Base-by-base conservation (phyloP, 37 sponge, comb jelly and placozoan genomes). In the Halichondria panicea region DNA sequence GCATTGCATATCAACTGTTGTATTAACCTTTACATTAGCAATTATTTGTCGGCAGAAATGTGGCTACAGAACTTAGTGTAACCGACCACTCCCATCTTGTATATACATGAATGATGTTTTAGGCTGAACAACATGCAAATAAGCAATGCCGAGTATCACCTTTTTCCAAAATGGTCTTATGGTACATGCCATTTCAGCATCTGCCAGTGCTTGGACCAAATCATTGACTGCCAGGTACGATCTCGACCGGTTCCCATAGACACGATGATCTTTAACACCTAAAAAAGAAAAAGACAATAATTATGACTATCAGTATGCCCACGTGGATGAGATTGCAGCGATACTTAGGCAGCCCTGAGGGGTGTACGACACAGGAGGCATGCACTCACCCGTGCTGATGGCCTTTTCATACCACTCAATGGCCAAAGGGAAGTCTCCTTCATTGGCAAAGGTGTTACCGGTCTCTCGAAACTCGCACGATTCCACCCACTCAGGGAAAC, bases 111-210 rank as follows among this genome's bases (percentile, higher is more conserved):
- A 48, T 48, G 52, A 15, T 48, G 15, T 15, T 18, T 15, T 48
- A 15, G 52, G 13, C 52, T 48, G 15, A 48, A 48, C 15, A 48
- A 15, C 15, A 15, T 48, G 52, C 52, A 48, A 11, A 18, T 18
- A 48, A 15, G 11, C 52, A 11, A 48, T 48, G 52, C 52, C 11
- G 15, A 15, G 52, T 48, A 18, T 15, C 52, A 90, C 93, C 93
- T 92, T 92, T 2, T 69, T 38, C 93, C 93, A 92, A 48, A 63
- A 75, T 33, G 93, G 93, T 21, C 53, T 70, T 43, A 81, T 44
- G 39, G 27, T 2, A 31, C 88, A 84, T 56, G 87, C 76, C 11
- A 32, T 33, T 9, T 84, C 77, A 7, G 85, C 85, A 77, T 92
- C 86, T 30, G 36, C 37, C 70, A 84, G 64, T 12, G 93, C 93